phyloP scores from a whole-genome alignment of 1,140 invertebrate genomes.

The Pogonomyrmex barbatus region DNA sequence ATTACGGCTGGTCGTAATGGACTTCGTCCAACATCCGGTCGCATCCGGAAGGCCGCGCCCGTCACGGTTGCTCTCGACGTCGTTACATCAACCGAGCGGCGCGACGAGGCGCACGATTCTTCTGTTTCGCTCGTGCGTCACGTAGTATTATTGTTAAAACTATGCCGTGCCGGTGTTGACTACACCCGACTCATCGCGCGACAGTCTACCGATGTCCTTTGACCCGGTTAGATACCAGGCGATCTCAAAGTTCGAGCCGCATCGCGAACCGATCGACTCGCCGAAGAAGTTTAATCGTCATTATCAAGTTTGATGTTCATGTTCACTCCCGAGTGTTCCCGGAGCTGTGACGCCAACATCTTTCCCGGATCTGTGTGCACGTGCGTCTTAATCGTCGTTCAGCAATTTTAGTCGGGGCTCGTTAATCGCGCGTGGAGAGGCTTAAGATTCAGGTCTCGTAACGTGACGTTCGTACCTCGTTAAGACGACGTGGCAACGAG shows the following conservation, averaged over 20 bases:
- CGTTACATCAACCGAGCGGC: slow-evolving; percentile 76
- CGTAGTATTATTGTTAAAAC: slow-evolving; percentile 74
- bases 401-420: neutral
- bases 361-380: neutral
- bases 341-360: neutral
- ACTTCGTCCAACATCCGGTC: slow-evolving; percentile 77
- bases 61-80: slow-evolving; percentile 78
- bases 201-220: slow-evolving; percentile 78
- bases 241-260: neutral
- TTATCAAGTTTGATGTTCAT: neutral
- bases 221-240: slow-evolving; percentile 65
- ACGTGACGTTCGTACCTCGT: neutral
- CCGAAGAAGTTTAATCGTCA: neutral
- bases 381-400: neutral
- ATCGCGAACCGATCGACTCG: neutral
- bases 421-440: neutral
- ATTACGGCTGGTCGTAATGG: slow-evolving; percentile 67
- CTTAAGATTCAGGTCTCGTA: neutral
- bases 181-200: slow-evolving; percentile 48
- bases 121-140: slow-evolving; percentile 76
- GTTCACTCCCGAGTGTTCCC: neutral
- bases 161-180: slow-evolving; percentile 29
- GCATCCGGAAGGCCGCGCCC: slow-evolving; percentile 85
- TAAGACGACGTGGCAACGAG: neutral
- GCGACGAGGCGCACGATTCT: slow-evolving; percentile 66